These are phyloP conservation scores for Macrocentrus cingulum DNA, from an alignment of 1,140 invertebrate species.

Conservation along the genomic window DNA sequence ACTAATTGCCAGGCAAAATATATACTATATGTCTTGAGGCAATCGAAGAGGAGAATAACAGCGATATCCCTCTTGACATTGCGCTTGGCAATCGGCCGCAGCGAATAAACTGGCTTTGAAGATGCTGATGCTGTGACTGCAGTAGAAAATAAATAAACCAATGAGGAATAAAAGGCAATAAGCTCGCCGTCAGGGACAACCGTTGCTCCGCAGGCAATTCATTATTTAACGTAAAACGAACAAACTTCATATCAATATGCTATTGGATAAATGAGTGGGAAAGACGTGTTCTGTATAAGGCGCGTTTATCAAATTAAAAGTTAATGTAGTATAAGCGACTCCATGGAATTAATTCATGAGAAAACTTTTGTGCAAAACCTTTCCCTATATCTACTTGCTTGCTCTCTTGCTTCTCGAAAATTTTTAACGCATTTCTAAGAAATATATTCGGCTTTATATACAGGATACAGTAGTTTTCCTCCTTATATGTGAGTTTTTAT, in stretches of 20 bases:
- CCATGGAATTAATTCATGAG: constrained; percentile 50
- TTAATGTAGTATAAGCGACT: constrained; percentile 50
- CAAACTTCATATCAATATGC: constrained; percentile 36
- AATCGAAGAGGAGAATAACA: too few species aligned
- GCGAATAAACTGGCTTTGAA: too few species aligned
- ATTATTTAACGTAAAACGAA: constrained; percentile 35
- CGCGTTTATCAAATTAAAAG: constrained; percentile 49
- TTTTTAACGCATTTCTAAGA: too few species aligned
- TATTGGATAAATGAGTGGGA: constrained; percentile 7
- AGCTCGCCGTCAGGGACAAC: constrained; percentile 44
- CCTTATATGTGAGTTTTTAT: too few species aligned
- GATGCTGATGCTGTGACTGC: too few species aligned
- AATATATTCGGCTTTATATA: too few species aligned
- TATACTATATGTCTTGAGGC: too few species aligned
- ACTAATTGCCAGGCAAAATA: too few species aligned
- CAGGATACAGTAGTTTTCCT: too few species aligned
- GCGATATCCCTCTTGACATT: too few species aligned
- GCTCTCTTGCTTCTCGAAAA: constrained; percentile 2
- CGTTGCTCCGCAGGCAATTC: constrained; percentile 35
- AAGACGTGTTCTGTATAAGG: neutral
- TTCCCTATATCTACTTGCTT: neutral
- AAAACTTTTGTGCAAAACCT: constrained; percentile 20
- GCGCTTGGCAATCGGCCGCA: too few species aligned
- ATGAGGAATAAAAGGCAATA: constrained; percentile 31
- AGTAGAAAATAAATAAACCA: constrained; percentile 23